Evolutionary conservation across 1,140 invertebrate species (phyloP).

Genomic region (Caenorhabditis tropicalis): DNA sequence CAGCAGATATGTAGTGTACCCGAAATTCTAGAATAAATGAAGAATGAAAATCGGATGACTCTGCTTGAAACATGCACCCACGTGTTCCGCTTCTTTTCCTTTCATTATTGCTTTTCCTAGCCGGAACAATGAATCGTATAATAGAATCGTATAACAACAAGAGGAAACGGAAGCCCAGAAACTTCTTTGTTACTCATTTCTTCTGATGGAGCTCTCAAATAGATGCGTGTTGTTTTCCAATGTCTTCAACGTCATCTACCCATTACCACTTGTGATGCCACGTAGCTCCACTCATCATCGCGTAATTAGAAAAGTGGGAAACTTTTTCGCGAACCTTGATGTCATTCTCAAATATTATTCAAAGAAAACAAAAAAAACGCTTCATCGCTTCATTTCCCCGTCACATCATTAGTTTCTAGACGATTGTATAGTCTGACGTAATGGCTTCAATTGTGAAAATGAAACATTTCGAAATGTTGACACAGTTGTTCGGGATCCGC

Average conservation of each 20-base stretch:
- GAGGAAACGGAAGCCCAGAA: not conserved
- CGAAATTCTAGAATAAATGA: not conserved
- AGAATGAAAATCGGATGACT: not conserved
- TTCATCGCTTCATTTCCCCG: not conserved
- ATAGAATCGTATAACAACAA: slow-evolving; percentile 30
- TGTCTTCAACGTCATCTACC: not conserved
- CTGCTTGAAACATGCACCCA: slow-evolving; percentile 9
- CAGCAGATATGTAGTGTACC: not conserved
- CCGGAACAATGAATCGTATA: slow-evolving; percentile 9
- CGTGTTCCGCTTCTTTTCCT: not conserved
- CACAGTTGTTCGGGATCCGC: not conserved
- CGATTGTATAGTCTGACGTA: not conserved
- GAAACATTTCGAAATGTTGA: not conserved
- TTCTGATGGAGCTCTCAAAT: not conserved
- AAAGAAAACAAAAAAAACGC: not conserved
- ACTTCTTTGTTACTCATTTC: slow-evolving; percentile 23
- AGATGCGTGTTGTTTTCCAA: not conserved
- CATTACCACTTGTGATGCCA: not conserved
- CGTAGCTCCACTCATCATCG: not conserved
- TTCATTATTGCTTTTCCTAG: not conserved
- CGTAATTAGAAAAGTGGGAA: not conserved
- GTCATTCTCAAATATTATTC: not conserved
- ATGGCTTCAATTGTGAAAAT: not conserved
- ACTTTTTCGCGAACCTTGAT: not conserved
- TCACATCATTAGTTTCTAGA: not conserved